phyloP scores from a whole-genome alignment of 2,797 vertebrate genomes.

The Spizella passerina region DNA sequence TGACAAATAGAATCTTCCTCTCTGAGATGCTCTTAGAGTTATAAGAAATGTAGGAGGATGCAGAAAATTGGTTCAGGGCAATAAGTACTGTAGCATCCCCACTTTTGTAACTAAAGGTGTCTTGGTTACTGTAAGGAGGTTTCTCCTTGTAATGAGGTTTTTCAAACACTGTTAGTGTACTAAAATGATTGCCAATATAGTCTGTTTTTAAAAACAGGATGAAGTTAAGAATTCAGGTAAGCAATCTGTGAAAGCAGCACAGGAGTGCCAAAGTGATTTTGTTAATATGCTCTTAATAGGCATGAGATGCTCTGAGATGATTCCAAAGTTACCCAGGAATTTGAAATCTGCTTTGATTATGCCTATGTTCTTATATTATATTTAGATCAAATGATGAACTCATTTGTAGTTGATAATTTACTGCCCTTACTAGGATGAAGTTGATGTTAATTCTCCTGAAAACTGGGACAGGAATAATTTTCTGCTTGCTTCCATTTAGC shows the following conservation, averaged over 20 bases:
- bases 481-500: not conserved
- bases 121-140: not conserved
- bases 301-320: not conserved
- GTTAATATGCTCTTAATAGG: not conserved
- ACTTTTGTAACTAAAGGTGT: not conserved
- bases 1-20: not conserved
- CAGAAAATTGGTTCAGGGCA: not conserved
- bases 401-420: not conserved
- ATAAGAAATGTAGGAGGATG: not conserved
- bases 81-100: not conserved
- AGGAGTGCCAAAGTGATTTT: not conserved
- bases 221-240: not conserved
- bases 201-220: not conserved
- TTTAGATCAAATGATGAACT: not conserved
- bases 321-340: not conserved
- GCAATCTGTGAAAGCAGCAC: not conserved
- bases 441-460: not conserved
- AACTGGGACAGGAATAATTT: not conserved
- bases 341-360: not conserved
- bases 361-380: not conserved
- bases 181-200: not conserved
- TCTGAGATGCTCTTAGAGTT: not conserved
- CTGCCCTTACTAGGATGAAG: not conserved
- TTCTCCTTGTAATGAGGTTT: not conserved
- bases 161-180: not conserved